Evolutionary conservation across 2,888 invertebrate genomes (phyloP).

Genomic region (Cecidostiba fungosa): DNA sequence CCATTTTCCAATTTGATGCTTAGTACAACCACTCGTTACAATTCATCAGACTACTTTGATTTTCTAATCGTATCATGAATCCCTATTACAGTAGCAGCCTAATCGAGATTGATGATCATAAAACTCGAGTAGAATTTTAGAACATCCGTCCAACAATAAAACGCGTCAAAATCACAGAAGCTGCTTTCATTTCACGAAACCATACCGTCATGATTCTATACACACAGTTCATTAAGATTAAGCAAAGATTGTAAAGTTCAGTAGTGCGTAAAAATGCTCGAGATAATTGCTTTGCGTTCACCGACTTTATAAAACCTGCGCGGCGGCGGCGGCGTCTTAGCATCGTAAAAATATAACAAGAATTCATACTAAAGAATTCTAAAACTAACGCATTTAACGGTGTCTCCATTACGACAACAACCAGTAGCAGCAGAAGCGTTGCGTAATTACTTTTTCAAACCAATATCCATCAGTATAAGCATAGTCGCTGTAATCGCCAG

Average conservation of each 20-base stretch:
- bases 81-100: not conserved
- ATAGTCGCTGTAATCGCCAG: not conserved
- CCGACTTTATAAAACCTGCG: not conserved
- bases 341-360: not conserved
- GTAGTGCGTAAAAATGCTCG: not conserved
- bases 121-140: not conserved
- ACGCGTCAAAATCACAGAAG: not conserved
- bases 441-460: not conserved
- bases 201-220: not conserved
- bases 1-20: not conserved
- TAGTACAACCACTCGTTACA: not conserved
- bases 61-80: not conserved
- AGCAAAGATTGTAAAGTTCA: not conserved
- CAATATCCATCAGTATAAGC: not conserved
- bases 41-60: not conserved
- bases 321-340: not conserved
- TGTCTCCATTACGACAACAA: not conserved
- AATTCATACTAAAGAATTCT: not conserved
- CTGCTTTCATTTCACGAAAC: not conserved
- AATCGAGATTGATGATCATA: slow-evolving; percentile 4
- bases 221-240: not conserved
- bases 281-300: not conserved
- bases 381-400: not conserved
- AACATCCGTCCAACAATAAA: not conserved
- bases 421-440: not conserved